These are phyloP conservation scores for Aegotheles bennettii DNA, from an alignment of 2,113 vertebrate genomes.

Conservation along the genomic window DNA sequence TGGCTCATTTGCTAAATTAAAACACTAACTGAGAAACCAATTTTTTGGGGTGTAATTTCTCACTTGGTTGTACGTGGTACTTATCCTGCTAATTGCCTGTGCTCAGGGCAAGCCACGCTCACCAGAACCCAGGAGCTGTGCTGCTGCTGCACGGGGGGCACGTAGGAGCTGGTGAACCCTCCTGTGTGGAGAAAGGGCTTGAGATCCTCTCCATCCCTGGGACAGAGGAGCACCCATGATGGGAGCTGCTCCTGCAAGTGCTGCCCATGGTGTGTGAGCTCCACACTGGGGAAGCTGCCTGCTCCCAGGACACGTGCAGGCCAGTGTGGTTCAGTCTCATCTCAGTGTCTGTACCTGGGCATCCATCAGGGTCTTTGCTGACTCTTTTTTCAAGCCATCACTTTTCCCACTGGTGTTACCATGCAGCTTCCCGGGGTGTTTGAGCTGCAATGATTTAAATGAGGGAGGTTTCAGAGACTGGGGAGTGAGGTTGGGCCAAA, in stretches of 20 bases:
- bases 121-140: not conserved
- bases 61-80: not conserved
- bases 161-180: not conserved
- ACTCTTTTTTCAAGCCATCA: not conserved
- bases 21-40: not conserved
- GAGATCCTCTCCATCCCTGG: not conserved
- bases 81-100: not conserved
- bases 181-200: not conserved
- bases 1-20: not conserved
- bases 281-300: not conserved
- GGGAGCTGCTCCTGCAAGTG: not conserved
- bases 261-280: not conserved
- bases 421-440: not conserved
- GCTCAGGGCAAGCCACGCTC: not conserved
- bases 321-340: rapidly evolving
- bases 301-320: not conserved
- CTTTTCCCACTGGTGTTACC: not conserved
- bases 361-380: not conserved
- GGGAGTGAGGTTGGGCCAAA: not conserved
- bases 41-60: not conserved
- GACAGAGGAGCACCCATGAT: rapidly evolving
- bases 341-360: rapidly evolving
- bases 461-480: not conserved
- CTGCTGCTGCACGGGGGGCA: rapidly evolving
- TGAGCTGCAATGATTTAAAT: not conserved